Base-by-base conservation (phyloP, 2,888 invertebrate genomes). In the Philopedon plagiatum region DNA sequence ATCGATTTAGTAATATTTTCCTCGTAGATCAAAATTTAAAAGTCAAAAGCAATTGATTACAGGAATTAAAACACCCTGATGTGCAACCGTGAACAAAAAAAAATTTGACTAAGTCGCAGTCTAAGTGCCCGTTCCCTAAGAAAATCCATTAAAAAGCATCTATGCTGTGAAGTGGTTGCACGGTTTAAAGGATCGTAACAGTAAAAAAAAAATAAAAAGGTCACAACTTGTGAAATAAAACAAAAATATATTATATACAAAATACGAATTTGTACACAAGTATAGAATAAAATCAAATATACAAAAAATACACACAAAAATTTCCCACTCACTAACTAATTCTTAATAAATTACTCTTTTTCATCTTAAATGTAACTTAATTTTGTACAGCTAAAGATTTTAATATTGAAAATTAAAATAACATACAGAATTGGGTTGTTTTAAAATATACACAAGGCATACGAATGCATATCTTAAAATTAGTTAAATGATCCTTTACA, bases 311-410 rank as follows among this genome's bases (percentile, higher is more conserved):
- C 41, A 62, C 49, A 51, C 61, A 13, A 51, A 62, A 62, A 29
- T 49, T 32, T 46, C 44, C 49, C 62, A 32, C 19, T 44, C 21
- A 49, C 21, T 37, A 60, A 39, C 21, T 2, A 23, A 39, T 41
- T 34, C 41, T 23, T 56, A 64, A 64, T 64, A 64, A 64, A 54
- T 64, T 54, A 41, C 54, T 54, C n/a, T 63, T n/a, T n/a, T n/a
- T n/a, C 7, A n/a, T 37, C 41, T 54, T 26, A 19, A 4, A 9
- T 18, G n/a, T 51, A 37, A 23, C 21, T 49, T 15, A 63, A 49
- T 37, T 63, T 63, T 49, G 51, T 62, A 62, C 62, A 49, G 26
- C 32, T 26, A 18, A 7, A 15, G 3, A 58, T 19, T 32, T 3
- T 23, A 23, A 23, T 13, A 13, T 58, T 15, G 21, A 19, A 57